These are phyloP conservation scores for Corythoichthys intestinalis DNA, from an alignment of 2,113 vertebrate genomes.

Conservation along the genomic window DNA sequence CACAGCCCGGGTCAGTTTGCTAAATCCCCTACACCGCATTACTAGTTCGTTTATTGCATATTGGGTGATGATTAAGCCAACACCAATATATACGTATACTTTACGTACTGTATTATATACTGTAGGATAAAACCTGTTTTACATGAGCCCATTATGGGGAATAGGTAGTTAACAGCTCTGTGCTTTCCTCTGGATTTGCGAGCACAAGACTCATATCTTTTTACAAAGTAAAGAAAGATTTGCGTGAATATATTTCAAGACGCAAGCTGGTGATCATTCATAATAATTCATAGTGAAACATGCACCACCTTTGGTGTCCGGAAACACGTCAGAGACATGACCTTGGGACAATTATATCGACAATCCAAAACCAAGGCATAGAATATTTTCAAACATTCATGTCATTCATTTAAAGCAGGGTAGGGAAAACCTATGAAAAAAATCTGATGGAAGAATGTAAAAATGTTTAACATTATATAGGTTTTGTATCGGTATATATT, in stretches of 20 bases:
- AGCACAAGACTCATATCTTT: neutral
- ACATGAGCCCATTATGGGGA: conserved; percentile 13
- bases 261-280: conserved; percentile 21
- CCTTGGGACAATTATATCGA: neutral
- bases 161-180: conserved; percentile 45
- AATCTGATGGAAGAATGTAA: neutral
- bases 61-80: conserved; percentile 35
- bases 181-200: conserved; percentile 31
- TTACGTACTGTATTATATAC: neutral
- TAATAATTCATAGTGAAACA: neutral
- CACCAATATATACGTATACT: conserved; percentile 5
- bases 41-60: conserved; percentile 49
- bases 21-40: conserved; percentile 36
- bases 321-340: neutral
- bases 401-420: conserved; percentile 2
- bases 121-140: conserved; percentile 5
- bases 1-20: conserved; percentile 2
- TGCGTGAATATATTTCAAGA: conserved; percentile 3
- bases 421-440: neutral
- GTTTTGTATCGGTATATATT: neutral
- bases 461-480: neutral
- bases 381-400: neutral
- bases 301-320: neutral
- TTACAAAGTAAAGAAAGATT: conserved; percentile 16
- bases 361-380: neutral